These are phyloP conservation scores for Heteractis magnifica DNA, from an alignment of 92 coral and sea anemone species.

Conservation along the genomic window DNA sequence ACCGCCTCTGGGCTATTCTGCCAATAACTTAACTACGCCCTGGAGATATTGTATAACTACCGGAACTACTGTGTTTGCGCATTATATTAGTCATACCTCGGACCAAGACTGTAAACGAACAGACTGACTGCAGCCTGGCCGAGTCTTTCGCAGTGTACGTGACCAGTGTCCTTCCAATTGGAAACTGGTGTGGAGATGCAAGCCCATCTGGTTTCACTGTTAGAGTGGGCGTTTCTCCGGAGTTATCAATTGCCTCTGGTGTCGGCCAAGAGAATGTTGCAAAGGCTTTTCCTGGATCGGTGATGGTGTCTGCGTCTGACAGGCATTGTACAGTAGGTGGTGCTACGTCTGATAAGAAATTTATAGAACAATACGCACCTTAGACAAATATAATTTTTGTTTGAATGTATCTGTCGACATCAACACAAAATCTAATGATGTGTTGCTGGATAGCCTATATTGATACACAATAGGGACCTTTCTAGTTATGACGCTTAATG, in stretches of 20 bases:
- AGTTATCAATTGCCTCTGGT: conserved; percentile 55
- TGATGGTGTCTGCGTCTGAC: conserved; percentile 16
- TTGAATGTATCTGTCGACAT: not conserved
- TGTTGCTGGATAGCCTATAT: no score
- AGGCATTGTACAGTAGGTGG: conserved; percentile 54
- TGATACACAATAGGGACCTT: no score
- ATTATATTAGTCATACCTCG: conserved; percentile 31
- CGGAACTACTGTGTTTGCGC: not conserved
- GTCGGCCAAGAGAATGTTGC: conserved; percentile 50
- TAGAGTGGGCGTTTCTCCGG: conserved; percentile 36
- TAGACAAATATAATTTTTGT: no score
- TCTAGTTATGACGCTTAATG: no score
- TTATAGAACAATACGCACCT: not conserved
- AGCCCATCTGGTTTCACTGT: conserved; percentile 13
- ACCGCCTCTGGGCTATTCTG: no score
- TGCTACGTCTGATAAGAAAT: conserved; percentile 35
- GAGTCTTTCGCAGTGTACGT: conserved; percentile 48
- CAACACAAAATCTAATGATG: not conserved
- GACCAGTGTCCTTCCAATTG: conserved; percentile 34
- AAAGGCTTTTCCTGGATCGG: conserved; percentile 47
- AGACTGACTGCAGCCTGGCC: conserved; percentile 33
- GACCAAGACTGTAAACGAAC: conserved; percentile 37
- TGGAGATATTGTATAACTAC: not conserved
- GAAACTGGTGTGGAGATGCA: conserved; percentile 37
- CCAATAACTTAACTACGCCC: no score